These are phyloP conservation scores for Aproaerema taeniolella DNA, from an alignment of 2,888 invertebrate genomes.

Conservation along the genomic window DNA sequence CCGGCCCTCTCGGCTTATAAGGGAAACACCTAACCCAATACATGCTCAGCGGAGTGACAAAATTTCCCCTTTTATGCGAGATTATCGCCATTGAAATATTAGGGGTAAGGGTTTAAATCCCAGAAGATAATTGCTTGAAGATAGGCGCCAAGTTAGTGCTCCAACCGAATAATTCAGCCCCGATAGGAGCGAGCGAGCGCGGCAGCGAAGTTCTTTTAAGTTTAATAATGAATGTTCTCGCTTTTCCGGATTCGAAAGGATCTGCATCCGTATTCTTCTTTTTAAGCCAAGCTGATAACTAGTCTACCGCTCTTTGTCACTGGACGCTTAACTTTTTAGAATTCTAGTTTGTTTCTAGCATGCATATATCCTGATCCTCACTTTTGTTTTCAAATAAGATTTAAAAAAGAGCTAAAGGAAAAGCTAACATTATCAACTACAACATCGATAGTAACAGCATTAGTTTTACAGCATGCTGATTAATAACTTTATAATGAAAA, in stretches of 20 bases:
- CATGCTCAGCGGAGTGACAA: conserved; percentile 12
- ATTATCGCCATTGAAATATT: conserved; percentile 24
- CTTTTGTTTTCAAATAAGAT: too few species aligned
- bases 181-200: conserved; percentile 23
- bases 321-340: too few species aligned
- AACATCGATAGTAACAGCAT: too few species aligned
- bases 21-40: conserved; percentile 13
- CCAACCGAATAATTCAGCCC: conserved; percentile 29
- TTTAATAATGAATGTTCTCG: conserved; percentile 24
- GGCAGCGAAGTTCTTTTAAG: conserved; percentile 23
- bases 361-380: too few species aligned
- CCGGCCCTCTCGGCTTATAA: conserved; percentile 12
- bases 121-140: conserved; percentile 31
- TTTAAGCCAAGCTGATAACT: conserved; percentile 1
- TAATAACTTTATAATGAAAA: too few species aligned
- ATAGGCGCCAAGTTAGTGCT: conserved; percentile 29
- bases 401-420: conserved; percentile 1
- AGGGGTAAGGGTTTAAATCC: conserved; percentile 26
- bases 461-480: too few species aligned
- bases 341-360: too few species aligned
- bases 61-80: conserved; percentile 15
- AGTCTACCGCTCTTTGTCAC: background rate
- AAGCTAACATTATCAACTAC: too few species aligned
- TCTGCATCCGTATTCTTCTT: background rate
- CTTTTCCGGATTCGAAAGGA: conserved; percentile 9